Percentiles rank a stretch among this genome's conserved stretches.
phyloP scores from a whole-genome alignment of 2,888 invertebrate genomes.

The Phanerotoma sp. region DNA sequence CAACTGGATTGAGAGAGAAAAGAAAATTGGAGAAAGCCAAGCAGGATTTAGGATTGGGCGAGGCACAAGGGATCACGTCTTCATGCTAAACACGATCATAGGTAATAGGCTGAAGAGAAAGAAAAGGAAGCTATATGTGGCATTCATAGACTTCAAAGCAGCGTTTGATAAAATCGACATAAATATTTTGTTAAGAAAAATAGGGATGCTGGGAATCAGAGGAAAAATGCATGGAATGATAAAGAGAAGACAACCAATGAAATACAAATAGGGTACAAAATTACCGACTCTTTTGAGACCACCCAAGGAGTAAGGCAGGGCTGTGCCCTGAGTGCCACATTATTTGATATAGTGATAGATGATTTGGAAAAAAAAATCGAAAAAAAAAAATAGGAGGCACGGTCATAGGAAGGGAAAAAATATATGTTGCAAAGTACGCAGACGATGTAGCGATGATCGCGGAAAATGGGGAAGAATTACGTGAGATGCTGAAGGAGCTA shows the following conservation, averaged over 20 bases:
- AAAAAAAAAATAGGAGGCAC: neutral
- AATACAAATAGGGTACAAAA: neutral
- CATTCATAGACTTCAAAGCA: neutral
- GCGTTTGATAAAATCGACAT: neutral
- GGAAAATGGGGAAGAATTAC: neutral
- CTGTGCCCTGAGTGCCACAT: neutral
- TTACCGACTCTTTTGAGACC: neutral
- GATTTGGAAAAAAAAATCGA: constrained; percentile 1
- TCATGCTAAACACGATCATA: neutral
- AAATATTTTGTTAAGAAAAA: neutral
- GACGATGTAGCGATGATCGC: constrained; percentile 10
- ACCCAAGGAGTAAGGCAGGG: constrained; percentile 5
- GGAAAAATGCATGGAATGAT: constrained; percentile 1
- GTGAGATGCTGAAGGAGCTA: neutral
- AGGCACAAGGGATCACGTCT: neutral
- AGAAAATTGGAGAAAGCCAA: neutral
- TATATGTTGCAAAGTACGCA: constrained; percentile 6
- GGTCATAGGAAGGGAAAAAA: constrained; percentile 5
- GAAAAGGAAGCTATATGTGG: neutral
- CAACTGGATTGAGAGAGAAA: neutral
- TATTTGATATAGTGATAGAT: neutral
- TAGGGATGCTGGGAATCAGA: neutral
- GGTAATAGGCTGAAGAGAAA: neutral
- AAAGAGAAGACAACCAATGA: neutral
- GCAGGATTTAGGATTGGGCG: neutral